These are phyloP conservation scores for Loxodonta africana DNA, from an alignment of 2,113 vertebrate genomes.

Conservation along the genomic window DNA sequence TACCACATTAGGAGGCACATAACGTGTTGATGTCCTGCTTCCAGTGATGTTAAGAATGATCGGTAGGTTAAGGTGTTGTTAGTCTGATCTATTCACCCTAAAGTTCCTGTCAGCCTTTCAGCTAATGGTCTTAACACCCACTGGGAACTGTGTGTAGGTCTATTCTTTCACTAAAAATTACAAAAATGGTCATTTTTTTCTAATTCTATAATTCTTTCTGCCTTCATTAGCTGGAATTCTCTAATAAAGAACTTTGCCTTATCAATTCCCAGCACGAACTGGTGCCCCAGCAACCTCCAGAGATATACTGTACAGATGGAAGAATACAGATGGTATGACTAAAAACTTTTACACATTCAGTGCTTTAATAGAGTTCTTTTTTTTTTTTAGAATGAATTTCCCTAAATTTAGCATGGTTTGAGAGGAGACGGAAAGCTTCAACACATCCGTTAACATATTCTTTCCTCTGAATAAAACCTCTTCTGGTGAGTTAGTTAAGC, in stretches of 20 bases:
- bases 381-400: background rate
- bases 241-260: slow-evolving; percentile 40
- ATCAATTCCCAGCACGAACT: slow-evolving; percentile 18
- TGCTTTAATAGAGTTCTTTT: background rate
- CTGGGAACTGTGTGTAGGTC: background rate
- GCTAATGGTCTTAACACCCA: background rate
- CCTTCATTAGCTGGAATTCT: slow-evolving; percentile 14
- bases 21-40: slow-evolving; percentile 3
- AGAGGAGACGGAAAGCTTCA: background rate
- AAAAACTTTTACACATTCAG: slow-evolving; percentile 27
- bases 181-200: background rate
- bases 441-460: background rate
- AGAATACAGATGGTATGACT: background rate
- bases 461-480: slow-evolving; percentile 58
- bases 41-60: slow-evolving; percentile 42
- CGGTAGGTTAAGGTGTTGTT: background rate
- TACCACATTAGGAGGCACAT: background rate
- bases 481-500: background rate
- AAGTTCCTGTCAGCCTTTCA: background rate
- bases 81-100: background rate
- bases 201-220: background rate
- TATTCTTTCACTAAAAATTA: background rate
- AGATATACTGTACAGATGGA: background rate
- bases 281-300: background rate
- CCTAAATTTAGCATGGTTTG: slow-evolving; percentile 26